Conservation (phyloP, 2,113 vertebrate genomes). For the Seriola rivoliana region DNA sequence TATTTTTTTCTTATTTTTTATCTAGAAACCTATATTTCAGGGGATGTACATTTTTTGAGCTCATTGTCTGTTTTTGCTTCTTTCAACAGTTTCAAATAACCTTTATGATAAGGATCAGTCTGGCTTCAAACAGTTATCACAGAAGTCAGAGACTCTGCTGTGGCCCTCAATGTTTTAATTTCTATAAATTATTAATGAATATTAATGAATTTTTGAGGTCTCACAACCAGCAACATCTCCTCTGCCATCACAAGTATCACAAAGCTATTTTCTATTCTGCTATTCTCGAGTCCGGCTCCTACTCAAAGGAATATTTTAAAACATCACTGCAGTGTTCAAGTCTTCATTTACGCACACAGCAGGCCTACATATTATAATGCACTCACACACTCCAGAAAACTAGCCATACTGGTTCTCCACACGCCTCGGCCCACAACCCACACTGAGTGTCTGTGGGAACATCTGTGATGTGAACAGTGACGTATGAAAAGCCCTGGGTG, state of each 20-base stretch:
- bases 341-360: constrained; percentile 60
- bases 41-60: constrained; percentile 44
- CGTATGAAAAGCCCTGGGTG: constrained; percentile 78
- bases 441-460: constrained; percentile 80
- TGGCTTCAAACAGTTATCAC: not conserved
- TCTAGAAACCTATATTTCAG: constrained; percentile 46
- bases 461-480: constrained; percentile 81
- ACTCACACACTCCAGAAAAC: constrained; percentile 31
- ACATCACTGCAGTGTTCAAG: constrained; percentile 19
- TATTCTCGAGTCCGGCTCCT: not conserved
- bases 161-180: not conserved
- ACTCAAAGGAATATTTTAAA: constrained; percentile 29
- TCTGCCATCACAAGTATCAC: not conserved
- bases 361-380: constrained; percentile 59
- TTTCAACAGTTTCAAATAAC: constrained; percentile 5
- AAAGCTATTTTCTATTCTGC: no score
- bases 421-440: constrained; percentile 75
- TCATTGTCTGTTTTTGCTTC: not conserved
- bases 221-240: not conserved
- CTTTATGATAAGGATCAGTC: not conserved
- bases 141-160: not conserved
- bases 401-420: constrained; percentile 66
- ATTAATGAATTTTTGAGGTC: no score
- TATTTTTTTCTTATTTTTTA: constrained; percentile 31
- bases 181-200: not conserved